phyloP scores from a whole-genome alignment of 2,888 invertebrate species.

The Anticlea derivata region DNA sequence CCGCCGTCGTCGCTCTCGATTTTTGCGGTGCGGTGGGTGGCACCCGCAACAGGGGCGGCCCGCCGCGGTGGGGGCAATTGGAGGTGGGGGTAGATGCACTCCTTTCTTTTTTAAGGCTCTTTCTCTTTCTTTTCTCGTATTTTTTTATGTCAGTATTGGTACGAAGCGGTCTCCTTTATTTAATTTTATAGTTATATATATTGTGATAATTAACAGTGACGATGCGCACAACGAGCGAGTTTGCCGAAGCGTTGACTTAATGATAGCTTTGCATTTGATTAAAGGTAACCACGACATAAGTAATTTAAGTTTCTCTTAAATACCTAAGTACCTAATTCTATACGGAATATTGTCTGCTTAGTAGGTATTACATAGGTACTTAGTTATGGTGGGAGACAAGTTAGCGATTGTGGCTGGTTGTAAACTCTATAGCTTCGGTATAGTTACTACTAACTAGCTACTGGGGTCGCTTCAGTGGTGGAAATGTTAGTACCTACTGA shows the following conservation, averaged over 20 bases:
- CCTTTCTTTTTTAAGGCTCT: conserved; percentile 80
- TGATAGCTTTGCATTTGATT: conserved; percentile 81
- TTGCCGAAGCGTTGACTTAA: conserved; percentile 74
- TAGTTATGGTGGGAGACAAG: conserved; percentile 36
- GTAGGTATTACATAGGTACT: conserved; percentile 23
- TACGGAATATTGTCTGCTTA: not conserved
- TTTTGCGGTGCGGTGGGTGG: conserved; percentile 87
- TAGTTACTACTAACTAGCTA: conserved; percentile 34
- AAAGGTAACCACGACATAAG: conserved; percentile 75
- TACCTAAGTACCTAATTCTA: conserved; percentile 30
- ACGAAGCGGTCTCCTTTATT: conserved; percentile 81
- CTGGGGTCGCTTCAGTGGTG: conserved; percentile 54
- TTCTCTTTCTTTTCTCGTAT: conserved; percentile 84
- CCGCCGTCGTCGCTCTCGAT: conserved; percentile 84
- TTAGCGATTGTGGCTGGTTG: conserved; percentile 50
- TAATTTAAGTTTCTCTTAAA: too few species aligned
- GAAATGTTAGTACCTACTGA: conserved; percentile 60
- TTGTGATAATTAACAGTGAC: conserved; percentile 82
- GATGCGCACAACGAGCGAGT: conserved; percentile 76
- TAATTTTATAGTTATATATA: conserved; percentile 76
- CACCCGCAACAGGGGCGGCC: conserved; percentile 82
- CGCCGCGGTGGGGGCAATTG: conserved; percentile 69
- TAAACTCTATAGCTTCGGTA: conserved; percentile 52
- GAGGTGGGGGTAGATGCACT: conserved; percentile 81
- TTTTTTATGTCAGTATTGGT: conserved; percentile 79